Base-by-base conservation (phyloP, 2,797 vertebrate genomes). In the Enteromius anoplus region DNA sequence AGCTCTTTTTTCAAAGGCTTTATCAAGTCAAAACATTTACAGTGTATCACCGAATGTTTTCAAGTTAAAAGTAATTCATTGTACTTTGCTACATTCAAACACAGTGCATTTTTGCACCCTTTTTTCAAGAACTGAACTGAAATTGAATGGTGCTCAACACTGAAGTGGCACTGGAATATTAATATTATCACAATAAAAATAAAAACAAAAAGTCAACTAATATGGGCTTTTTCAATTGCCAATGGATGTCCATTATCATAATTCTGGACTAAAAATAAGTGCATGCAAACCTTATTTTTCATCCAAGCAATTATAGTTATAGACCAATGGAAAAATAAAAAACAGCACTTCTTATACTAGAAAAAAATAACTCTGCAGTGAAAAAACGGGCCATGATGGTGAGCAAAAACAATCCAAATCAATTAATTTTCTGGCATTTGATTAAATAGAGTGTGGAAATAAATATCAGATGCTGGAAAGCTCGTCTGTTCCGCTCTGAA, bases 351-450 rank as follows among this genome's bases (percentile, higher is more conserved):
- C 69, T 29, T 29, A 19, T 4, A 17, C 68, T 9, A 5, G 1
- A 7, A 8, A 23, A n/a, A 8, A 68, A 70, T 23, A 65, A 51
- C 29, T 1, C 12, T 79, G 45, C 21, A 72, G 17, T 62, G 34
- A 17, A 19, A 42, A 80, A 51, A 10, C 49, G 14, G 1, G 15
- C 14, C 64, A 40, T 42, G 34, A 23, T 32, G 5, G 9, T 26
- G 40, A 49, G 58, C 42, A 37, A 49, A 62, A 51, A 73, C 29
- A 64, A 73, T 26, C 69, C 42, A 73, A 72, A 51, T 81, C 58
- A 81, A 81, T 81, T 65, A 72, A 81, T 73, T 68, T 49, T 51
- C 55, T 65, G 45, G 45, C 70, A 64, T 64, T 81, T 81, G 69
- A 73, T 81, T 81, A 64, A 49, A 81, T 32, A 4, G 45, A 62